A percentile compares a stretch with the other conserved stretches of the same genome.
Evolutionary conservation across 2,797 vertebrate species (phyloP).

Genomic region (Molothrus ater): DNA sequence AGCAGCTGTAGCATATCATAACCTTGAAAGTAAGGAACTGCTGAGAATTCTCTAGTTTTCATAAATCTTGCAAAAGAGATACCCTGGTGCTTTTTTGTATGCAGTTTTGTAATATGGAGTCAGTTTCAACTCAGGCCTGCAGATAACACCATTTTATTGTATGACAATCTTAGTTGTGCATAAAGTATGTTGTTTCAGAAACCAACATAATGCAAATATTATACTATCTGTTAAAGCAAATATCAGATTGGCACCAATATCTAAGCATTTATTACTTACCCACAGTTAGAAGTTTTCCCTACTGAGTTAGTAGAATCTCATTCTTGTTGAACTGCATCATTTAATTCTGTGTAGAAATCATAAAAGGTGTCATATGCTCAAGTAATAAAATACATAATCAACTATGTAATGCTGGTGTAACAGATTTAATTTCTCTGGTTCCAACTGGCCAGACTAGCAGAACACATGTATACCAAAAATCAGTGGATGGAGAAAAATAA

Average conservation of each 20-base stretch:
- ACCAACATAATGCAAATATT: background rate
- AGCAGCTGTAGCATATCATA: background rate
- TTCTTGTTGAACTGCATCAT: background rate
- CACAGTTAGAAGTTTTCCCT: background rate
- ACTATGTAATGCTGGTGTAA: background rate
- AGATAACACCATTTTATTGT: background rate
- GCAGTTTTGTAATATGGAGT: background rate
- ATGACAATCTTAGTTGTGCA: background rate
- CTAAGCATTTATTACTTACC: background rate
- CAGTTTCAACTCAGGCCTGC: background rate
- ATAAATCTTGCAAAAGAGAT: background rate
- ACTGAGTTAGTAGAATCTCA: background rate
- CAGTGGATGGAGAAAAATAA: background rate
- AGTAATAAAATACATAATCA: background rate
- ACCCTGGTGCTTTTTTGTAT: background rate
- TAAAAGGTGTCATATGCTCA: background rate
- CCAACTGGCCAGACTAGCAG: background rate
- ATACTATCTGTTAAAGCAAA: background rate
- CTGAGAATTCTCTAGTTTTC: background rate
- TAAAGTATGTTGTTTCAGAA: background rate
- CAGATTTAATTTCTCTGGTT: background rate
- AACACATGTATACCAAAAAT: background rate
- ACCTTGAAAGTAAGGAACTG: background rate
- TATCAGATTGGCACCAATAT: background rate
- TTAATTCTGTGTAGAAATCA: background rate